phyloP scores from a whole-genome alignment of 2,797 vertebrate genomes.

The Tragelaphus oryx region DNA sequence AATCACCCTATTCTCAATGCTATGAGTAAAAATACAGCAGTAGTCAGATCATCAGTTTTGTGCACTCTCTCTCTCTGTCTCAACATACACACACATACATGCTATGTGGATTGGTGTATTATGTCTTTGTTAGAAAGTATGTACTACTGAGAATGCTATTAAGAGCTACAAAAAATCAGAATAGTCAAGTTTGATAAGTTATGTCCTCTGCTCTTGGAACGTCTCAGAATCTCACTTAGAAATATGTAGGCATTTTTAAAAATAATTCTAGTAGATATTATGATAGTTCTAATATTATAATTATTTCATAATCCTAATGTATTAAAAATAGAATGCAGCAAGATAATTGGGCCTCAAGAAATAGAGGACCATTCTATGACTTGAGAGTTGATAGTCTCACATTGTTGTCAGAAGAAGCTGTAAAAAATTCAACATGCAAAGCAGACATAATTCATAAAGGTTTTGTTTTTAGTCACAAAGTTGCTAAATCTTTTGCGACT shows the following conservation, averaged over 20 bases:
- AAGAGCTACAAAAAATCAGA: not conserved
- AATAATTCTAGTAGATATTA: not conserved
- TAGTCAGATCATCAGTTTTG: not conserved
- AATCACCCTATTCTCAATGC: constrained; percentile 53
- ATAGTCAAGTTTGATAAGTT: not conserved
- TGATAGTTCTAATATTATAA: not conserved
- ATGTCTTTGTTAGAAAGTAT: not conserved
- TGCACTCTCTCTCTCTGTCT: not conserved
- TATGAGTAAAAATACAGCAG: not conserved
- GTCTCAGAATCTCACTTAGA: not conserved
- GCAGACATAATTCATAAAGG: not conserved
- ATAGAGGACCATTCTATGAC: not conserved
- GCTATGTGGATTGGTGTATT: not conserved
- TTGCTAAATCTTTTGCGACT: not conserved
- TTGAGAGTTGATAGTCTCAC: not conserved
- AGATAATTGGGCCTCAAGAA: not conserved
- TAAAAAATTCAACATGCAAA: not conserved
- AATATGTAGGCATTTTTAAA: not conserved
- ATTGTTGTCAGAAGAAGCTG: not conserved
- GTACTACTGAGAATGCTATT: not conserved
- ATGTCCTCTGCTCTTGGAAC: not conserved
- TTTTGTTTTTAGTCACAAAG: not conserved
- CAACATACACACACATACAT: not conserved
- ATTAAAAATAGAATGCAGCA: not conserved
- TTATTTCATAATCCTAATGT: not conserved